Evolutionary conservation across 2,113 vertebrate species (phyloP).

Genomic region (Pyxicephalus adspersus): DNA sequence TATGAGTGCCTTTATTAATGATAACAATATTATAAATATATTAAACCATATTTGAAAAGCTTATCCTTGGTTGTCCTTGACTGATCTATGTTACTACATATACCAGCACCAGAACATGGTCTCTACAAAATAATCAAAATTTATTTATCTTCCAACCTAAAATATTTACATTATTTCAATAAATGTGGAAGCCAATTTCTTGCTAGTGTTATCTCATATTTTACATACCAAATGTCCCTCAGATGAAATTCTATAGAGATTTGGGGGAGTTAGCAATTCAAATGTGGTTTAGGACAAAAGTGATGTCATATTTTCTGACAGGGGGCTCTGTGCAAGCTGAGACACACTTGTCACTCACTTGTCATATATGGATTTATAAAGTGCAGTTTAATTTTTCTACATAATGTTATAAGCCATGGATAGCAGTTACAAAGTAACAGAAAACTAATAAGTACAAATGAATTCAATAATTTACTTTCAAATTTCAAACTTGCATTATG

Average conservation of each 20-base stretch:
- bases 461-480: background rate
- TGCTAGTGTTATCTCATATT: background rate
- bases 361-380: too few species aligned
- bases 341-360: background rate
- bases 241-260: background rate
- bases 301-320: background rate
- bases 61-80: too few species aligned
- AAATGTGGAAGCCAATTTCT: background rate
- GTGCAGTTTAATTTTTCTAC: too few species aligned
- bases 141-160: background rate
- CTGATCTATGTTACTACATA: constrained; percentile 57
- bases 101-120: background rate
- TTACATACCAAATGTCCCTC: background rate
- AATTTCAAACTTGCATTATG: background rate
- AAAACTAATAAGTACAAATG: background rate
- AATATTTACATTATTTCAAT: constrained; percentile 10
- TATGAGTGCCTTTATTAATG: too few species aligned
- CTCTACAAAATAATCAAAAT: background rate
- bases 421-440: background rate
- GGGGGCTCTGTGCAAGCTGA: background rate
- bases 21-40: too few species aligned
- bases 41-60: too few species aligned
- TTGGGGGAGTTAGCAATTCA: background rate
- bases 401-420: too few species aligned
- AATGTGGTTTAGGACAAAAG: background rate